phyloP scores from a whole-genome alignment of 2,888 invertebrate species.

The Sialis fuliginosa region DNA sequence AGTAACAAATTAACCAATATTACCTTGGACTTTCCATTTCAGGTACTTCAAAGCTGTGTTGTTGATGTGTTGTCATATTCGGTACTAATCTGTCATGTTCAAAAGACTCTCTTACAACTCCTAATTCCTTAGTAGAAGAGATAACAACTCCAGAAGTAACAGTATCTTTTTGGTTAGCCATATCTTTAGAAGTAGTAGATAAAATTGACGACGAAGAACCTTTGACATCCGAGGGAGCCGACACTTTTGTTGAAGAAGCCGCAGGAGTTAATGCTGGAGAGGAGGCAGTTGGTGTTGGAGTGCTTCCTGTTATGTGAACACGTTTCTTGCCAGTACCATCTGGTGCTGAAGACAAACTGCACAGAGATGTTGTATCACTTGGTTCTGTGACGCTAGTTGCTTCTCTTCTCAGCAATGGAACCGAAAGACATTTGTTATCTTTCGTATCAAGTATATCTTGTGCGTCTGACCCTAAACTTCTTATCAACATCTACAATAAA shows the following conservation, averaged over 20 bases:
- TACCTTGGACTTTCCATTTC: too few species aligned
- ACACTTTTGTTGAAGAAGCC: too few species aligned
- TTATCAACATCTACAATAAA: conserved; percentile 39
- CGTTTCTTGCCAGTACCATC: conserved; percentile 15
- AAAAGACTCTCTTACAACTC: background rate
- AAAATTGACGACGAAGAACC: too few species aligned
- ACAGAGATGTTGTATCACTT: conserved; percentile 53
- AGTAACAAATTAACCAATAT: too few species aligned
- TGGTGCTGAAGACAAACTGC: conserved; percentile 43
- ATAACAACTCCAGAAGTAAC: too few species aligned
- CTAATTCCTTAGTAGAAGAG: too few species aligned
- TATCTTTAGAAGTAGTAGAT: too few species aligned
- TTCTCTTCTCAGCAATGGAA: conserved; percentile 31
- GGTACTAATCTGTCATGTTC: conserved; percentile 6
- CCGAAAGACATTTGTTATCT: conserved; percentile 20
- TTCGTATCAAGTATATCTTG: conserved; percentile 21
- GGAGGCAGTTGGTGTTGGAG: too few species aligned
- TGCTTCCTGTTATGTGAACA: background rate
- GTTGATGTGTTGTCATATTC: background rate
- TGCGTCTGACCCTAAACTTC: conserved; percentile 45
- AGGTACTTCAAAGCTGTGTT: conserved; percentile 5
- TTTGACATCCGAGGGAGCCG: too few species aligned
- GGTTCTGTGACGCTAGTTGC: conserved; percentile 47
- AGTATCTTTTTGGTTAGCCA: too few species aligned
- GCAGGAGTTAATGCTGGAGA: too few species aligned